Base-by-base conservation (phyloP, 2,797 vertebrate species). In the Lutjanus campechanus region DNA sequence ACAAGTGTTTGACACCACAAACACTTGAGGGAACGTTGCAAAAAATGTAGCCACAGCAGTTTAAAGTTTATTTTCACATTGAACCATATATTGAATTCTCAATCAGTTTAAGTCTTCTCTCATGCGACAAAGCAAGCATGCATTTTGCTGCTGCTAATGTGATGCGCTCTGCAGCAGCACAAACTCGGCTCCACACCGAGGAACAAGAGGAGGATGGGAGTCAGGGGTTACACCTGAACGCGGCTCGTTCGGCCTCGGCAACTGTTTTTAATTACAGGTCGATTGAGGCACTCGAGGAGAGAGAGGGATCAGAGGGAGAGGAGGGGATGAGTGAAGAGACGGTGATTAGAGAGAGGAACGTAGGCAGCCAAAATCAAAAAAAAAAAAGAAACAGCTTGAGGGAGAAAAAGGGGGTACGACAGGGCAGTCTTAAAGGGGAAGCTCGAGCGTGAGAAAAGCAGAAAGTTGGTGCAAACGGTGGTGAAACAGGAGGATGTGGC, bases 261-360 rank as follows among this genome's bases (percentile, higher is more conserved):
- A 65, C 65, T 55, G 72, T 63, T 83, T 87, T 84, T 76, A 81
- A 85, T 80, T 69, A 77, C 43, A 50, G 69, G 58, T 69, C 29
- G 8, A 64, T 13, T 50, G 47, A 77, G 72, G 65, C 46, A 22
- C 63, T 72, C 6, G 25, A 70, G 69, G 51, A 77, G 29, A 69
- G 50, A 64, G 53, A 0, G 51, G 7, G 73, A 80, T 66, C 71
- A 67, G 62, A 60, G 51, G 22, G 49, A 29, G 17, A 15, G 41
- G n/a, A 20, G n/a, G 51, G 60, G 15, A 22, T 61, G 51, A 46
- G 25, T 13, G 64, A 46, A 12, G 9, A 36, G 56, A 68, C 19
- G 20, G 65, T 41, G 67, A 75, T 72, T 29, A 76, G 54, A 64
- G 66, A 15, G 29, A 54, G 56, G 64, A 58, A 40, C 15, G 67